Conservation (phyloP, 1,140 invertebrate genomes). For the Apis cerana region DNA sequence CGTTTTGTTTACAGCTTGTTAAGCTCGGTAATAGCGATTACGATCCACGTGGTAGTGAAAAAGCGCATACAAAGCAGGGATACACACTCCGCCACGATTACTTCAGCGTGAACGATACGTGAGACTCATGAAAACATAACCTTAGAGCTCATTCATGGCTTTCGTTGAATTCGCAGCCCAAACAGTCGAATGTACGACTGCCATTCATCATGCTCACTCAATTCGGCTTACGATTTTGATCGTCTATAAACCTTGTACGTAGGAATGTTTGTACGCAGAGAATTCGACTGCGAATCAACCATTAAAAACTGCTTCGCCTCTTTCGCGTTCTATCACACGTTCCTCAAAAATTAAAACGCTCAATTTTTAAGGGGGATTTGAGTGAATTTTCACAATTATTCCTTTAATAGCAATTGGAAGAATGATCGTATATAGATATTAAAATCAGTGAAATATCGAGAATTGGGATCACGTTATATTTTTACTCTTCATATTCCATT, state of each 20-base stretch:
- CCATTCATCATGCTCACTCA: constrained; percentile 9
- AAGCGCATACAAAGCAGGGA: constrained; percentile 42
- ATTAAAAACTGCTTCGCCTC: too few species aligned
- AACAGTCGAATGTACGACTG: constrained; percentile 49
- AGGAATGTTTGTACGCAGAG: not conserved
- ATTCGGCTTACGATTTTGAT: constrained; percentile 24
- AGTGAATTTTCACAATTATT: too few species aligned
- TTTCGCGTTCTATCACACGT: too few species aligned
- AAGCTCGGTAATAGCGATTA: constrained; percentile 36
- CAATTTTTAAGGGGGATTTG: too few species aligned
- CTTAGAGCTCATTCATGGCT: constrained; percentile 50
- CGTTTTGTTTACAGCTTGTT: constrained; percentile 53
- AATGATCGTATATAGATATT: too few species aligned
- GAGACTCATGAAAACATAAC: constrained; percentile 70
- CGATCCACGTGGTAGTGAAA: constrained; percentile 7
- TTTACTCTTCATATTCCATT: not conserved
- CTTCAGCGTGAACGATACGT: constrained; percentile 62
- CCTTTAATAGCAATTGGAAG: too few species aligned
- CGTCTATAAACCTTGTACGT: not conserved
- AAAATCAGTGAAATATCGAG: too few species aligned
- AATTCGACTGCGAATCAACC: not conserved
- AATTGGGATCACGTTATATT: too few species aligned
- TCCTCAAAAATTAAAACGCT: too few species aligned
- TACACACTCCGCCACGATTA: constrained; percentile 18
- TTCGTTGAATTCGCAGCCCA: constrained; percentile 65